phyloP scores from a whole-genome alignment of 2,797 vertebrate species.

The Enteromius argenteus region DNA sequence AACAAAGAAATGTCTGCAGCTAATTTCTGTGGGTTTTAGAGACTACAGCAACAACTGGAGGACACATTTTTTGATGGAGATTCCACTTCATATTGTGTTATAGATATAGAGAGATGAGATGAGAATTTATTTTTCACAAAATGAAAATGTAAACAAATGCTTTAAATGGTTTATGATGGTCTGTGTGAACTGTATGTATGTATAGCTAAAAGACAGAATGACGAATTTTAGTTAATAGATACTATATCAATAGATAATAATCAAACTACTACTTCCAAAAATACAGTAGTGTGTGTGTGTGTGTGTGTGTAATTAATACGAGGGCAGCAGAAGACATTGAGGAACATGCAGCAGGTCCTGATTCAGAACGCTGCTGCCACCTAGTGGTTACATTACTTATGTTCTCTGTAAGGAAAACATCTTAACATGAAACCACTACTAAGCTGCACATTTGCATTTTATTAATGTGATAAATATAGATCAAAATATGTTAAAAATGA shows the following conservation, averaged over 20 bases:
- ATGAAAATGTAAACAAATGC: not conserved
- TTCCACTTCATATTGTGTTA: not conserved
- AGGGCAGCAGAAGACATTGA: not conserved
- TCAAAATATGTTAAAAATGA: not conserved
- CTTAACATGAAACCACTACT: not conserved
- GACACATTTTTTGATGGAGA: not conserved
- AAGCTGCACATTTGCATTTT: not conserved
- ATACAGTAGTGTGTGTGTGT: not conserved
- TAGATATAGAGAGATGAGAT: not conserved
- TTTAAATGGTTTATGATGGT: not conserved
- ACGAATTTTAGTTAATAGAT: not conserved
- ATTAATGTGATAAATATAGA: not conserved
- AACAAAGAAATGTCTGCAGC: constrained; percentile 23
- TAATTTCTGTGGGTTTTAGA: constrained; percentile 9
- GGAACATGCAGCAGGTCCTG: not conserved
- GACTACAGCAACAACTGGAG: not conserved
- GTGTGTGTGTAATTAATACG: not conserved
- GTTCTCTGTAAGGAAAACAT: not conserved
- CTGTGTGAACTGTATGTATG: too few species aligned
- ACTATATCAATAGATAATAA: not conserved
- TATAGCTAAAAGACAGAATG: not conserved
- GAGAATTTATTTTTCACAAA: not conserved
- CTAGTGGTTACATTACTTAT: constrained; percentile 15
- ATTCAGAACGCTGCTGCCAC: constrained; percentile 30
- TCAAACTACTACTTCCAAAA: not conserved